Percentiles rank a stretch among this genome's conserved stretches.
phyloP scores from a whole-genome alignment of 92 coral and sea anemone genomes.

The Parazoanthus swiftii region DNA sequence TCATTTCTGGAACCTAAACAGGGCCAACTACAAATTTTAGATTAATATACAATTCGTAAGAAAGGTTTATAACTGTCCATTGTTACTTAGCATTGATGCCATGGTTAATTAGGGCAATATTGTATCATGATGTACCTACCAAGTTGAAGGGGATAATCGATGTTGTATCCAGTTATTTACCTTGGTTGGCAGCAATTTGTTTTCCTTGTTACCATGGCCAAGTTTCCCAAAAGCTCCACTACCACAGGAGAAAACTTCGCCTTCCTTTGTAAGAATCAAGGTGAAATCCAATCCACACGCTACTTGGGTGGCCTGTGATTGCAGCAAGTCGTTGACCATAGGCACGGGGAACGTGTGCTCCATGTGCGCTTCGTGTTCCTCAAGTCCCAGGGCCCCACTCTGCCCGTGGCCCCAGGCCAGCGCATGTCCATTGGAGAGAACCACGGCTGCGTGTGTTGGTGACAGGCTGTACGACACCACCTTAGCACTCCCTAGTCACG shows the following conservation, averaged over 20 bases:
- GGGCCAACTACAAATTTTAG: too few relatives aligned
- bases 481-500: constrained; percentile 10
- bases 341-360: constrained; percentile 33
- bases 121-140: too few relatives aligned
- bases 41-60: too few relatives aligned
- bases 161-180: constrained; percentile 24
- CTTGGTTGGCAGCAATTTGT: constrained; percentile 53
- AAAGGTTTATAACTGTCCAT: too few relatives aligned
- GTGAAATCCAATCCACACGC: constrained; percentile 69
- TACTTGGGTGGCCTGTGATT: constrained; percentile 49
- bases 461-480: constrained; percentile 51
- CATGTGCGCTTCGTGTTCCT: constrained; percentile 37
- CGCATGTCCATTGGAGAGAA: constrained; percentile 14
- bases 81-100: too few relatives aligned
- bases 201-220: constrained; percentile 64
- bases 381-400: constrained; percentile 54
- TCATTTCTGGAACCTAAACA: too few relatives aligned
- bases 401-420: constrained; percentile 61
- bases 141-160: background rate
- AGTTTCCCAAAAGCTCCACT: constrained; percentile 56
- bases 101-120: too few relatives aligned
- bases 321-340: constrained; percentile 1
- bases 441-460: constrained; percentile 55
- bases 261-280: constrained; percentile 55
- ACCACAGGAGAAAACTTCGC: constrained; percentile 67